Percentiles rank a stretch among this genome's conserved stretches.
phyloP scores from a whole-genome alignment of 2,797 vertebrate genomes.

The Manis javanica region DNA sequence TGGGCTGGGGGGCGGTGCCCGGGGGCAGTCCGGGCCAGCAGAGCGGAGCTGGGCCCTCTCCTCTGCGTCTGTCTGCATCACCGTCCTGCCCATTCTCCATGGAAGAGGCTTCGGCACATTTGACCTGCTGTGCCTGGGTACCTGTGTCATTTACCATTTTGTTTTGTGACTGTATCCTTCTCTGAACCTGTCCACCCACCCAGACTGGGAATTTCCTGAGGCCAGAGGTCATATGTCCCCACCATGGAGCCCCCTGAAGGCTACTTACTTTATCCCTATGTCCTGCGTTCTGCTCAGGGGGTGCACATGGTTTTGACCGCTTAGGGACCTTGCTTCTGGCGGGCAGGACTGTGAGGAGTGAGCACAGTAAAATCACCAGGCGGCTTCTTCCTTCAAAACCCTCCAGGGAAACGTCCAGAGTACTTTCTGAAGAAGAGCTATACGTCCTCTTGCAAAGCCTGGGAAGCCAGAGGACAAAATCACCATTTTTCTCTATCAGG shows the following conservation, averaged over 20 bases:
- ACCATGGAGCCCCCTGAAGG: too few relatives aligned
- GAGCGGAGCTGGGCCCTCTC: accelerated
- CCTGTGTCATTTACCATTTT: background rate
- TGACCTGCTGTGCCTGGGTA: background rate
- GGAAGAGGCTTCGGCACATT: background rate
- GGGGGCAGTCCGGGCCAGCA: background rate
- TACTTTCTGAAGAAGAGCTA: background rate
- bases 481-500: background rate
- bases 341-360: background rate
- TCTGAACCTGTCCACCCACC: background rate
- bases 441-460: background rate
- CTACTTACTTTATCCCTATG: background rate
- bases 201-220: background rate
- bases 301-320: background rate
- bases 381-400: background rate
- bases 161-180: background rate
- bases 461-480: background rate
- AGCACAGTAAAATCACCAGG: background rate
- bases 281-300: background rate
- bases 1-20: background rate
- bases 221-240: background rate
- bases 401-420: background rate
- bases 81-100: background rate
- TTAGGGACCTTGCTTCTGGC: background rate
- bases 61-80: background rate